Evolutionary conservation across 2,888 invertebrate genomes (phyloP), one percentile per base, ranked within the genome.

Genomic region (Seira sanloemensis): DNA sequence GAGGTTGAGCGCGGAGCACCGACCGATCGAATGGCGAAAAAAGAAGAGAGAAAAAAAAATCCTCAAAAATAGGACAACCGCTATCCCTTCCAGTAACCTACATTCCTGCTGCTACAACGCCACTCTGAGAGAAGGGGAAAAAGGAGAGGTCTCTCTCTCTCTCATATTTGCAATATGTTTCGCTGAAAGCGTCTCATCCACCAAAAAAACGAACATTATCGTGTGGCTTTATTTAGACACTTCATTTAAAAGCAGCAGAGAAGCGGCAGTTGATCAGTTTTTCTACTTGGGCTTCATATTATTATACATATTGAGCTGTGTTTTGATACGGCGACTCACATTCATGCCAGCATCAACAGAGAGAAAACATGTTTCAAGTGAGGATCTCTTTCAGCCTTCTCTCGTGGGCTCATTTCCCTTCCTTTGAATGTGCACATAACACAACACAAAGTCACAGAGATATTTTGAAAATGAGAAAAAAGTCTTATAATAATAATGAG

Each of bases 81-180:
- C 88, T 88, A 89, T 89, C 84, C 89, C 88, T 88, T 89, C 89
- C 88, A 88, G 88, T 88, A 88, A 79, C 88, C 87, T 86, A 89
- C 86, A 86, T 88, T 86, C 78, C 19, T 65, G 46, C 16, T 71
- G 58, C n/a, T 62, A 62, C 21, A 21, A 62, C 21, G 62, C 62
- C 65, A 62, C 27, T 58, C 58, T 58, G 18, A 27, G 50, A 62
- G 74, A 26, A 21, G 9, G 69, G n/a, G 19, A 24, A 18, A 27
- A 26, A 5, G 62, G 18, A n/a, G 5, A n/a, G 4, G 1, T 21
- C 5, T n/a, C 23, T 72, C 72, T n/a, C n/a, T n/a, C 7, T 62
- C n/a, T 62, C 62, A 62, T 62, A 76, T 67, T 67, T 50, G 66
- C 37, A 74, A 74, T 73, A 54, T 25, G 65, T 27, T 74, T 25